Conservation (phyloP, 2,113 vertebrate species). For the Hemiprocne comata region DNA sequence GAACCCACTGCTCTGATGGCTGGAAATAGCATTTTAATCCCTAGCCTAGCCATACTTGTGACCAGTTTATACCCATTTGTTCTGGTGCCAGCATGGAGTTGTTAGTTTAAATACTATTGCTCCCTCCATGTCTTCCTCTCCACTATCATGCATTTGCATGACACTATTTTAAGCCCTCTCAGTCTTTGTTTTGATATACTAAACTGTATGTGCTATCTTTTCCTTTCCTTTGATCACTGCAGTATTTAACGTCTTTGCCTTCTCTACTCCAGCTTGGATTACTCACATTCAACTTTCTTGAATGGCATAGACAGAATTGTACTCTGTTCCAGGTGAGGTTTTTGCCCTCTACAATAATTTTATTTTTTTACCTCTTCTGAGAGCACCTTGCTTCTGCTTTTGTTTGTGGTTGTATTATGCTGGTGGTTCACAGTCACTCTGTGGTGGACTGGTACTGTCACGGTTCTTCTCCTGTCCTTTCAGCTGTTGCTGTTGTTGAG, state of each 20-base stretch:
- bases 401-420: background rate
- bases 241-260: background rate
- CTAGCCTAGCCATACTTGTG: conserved; percentile 54
- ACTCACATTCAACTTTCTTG: background rate
- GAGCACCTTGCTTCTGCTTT: background rate
- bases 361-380: background rate
- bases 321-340: background rate
- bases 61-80: conserved; percentile 64
- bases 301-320: background rate
- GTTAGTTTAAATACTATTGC: background rate
- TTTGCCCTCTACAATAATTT: background rate
- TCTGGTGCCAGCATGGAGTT: conserved; percentile 34
- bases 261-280: background rate
- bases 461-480: background rate
- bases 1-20: conserved; percentile 56
- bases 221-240: background rate
- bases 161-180: background rate
- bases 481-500: background rate
- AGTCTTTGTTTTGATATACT: conserved; percentile 7
- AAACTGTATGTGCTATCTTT: background rate
- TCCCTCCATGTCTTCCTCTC: background rate
- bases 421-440: background rate
- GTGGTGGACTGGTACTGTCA: background rate
- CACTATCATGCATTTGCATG: background rate
- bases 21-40: conserved; percentile 70